Base-by-base conservation (phyloP, 2,797 vertebrate species). In the Sebastes minor region DNA sequence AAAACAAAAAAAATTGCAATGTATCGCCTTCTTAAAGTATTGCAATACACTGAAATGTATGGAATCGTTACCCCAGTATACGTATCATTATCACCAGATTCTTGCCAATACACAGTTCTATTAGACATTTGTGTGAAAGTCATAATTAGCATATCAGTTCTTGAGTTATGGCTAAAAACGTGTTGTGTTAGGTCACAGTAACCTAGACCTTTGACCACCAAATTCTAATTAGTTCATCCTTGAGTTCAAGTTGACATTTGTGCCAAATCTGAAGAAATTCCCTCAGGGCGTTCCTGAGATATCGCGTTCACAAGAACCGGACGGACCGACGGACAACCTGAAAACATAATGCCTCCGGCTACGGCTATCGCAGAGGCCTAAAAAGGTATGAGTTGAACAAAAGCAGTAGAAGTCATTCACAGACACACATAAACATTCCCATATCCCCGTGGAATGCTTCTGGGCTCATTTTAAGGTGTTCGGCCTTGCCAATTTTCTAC, bases 401-500 rank as follows among this genome's bases (percentile, higher is more conserved):
- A 87, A 81, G 53, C 67, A 3, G 59, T 5, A 28, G 63, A 82
- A 90, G 72, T 90, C 91, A 86, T 82, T 90, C 66, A 62, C 63
- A 86, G 85, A 86, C 25, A 2, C 71, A 67, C 46, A 70, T 38
- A 30, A 82, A 77, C 62, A 66, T 42, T 66, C 30, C 35, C 9
- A 2, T 61, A 61, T 79, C 78, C 81, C 60, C 0, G 1, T 92
- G 79, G 68, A 89, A 75, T 35, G 35, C 56, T 74, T 27, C 68
- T 75, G 38, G 25, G 87, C 84, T 88, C 69, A 20, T 91, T 94
- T 91, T 90, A 68, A 63, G 92, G 89, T 95, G 91, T 90, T 91
- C 85, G 78, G 91, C 91, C 89, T 82, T 86, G 91, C 83, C 95
- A 96, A 94, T 97, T 95, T 96, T 96, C 92, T 81, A 88, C 93